Conservation (phyloP, 2,797 vertebrate species). For the Harpagifer antarcticus region DNA sequence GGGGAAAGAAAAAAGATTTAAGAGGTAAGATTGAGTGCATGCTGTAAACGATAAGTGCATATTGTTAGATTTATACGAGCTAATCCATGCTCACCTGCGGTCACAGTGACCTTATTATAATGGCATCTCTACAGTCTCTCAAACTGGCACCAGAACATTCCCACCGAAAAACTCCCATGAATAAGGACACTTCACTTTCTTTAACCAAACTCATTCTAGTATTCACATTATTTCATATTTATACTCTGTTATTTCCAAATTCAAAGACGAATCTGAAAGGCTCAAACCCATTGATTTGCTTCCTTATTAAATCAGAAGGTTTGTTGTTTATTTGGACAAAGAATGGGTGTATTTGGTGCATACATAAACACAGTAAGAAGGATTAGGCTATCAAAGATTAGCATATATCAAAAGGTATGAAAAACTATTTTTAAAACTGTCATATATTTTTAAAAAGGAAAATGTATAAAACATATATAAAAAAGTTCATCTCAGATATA, state of each 20-base stretch:
- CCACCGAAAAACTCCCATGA: too few relatives aligned
- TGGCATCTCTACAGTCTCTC: slow-evolving; percentile 10
- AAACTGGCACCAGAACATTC: background rate
- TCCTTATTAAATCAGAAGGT: background rate
- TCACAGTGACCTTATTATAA: slow-evolving; percentile 46
- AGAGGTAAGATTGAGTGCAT: background rate
- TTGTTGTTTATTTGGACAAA: too few relatives aligned
- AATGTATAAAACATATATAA: too few relatives aligned
- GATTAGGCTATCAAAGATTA: too few relatives aligned
- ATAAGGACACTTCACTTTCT: background rate
- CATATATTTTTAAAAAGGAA: too few relatives aligned
- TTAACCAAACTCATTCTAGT: background rate
- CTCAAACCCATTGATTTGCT: background rate
- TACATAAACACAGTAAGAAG: too few relatives aligned
- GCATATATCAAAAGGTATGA: too few relatives aligned
- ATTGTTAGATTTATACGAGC: slow-evolving; percentile 36
- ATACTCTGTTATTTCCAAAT: background rate
- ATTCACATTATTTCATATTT: background rate
- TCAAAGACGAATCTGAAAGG: background rate
- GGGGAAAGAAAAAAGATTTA: background rate
- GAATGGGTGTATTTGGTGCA: too few relatives aligned
- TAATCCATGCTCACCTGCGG: slow-evolving; percentile 33
- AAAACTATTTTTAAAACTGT: too few relatives aligned
- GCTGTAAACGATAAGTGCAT: slow-evolving; percentile 42
- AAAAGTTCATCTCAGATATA: too few relatives aligned